Conservation (phyloP, 2,113 vertebrate genomes). For the Pelodiscus sinensis region DNA sequence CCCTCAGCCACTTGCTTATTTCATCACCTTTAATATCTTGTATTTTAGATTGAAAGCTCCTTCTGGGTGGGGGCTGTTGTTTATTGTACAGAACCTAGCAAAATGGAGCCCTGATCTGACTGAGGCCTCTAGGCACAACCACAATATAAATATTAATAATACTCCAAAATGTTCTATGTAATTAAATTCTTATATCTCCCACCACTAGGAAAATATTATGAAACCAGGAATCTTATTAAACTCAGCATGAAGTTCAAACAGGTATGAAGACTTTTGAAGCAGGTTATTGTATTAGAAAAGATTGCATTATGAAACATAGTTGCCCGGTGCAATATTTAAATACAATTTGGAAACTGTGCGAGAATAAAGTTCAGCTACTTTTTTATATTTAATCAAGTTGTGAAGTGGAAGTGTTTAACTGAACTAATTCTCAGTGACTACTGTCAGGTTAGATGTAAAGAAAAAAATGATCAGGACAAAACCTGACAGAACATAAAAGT, state of each 20-base stretch:
- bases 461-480: not conserved
- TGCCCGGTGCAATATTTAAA: not conserved
- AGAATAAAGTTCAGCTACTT: not conserved
- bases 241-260: conserved; percentile 41
- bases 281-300: not conserved
- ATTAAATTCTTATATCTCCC: conserved; percentile 50
- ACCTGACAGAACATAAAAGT: accelerated
- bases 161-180: not conserved
- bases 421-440: not conserved
- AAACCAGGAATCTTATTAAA: conserved; percentile 63
- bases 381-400: not conserved
- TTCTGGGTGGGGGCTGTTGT: not conserved
- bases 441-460: not conserved
- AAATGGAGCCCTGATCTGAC: not conserved
- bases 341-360: not conserved
- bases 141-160: not conserved
- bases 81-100: not conserved
- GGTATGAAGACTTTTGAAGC: not conserved
- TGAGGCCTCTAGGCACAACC: not conserved
- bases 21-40: accelerated
- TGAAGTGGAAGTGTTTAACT: not conserved
- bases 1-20: accelerated
- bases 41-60: not conserved
- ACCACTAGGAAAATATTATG: conserved; percentile 45
- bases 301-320: conserved; percentile 14